Percentiles rank a stretch among this genome's conserved stretches.
These are phyloP conservation scores for Emydocephalus ijimae DNA, from an alignment of 2,113 vertebrate genomes.

Conservation along the genomic window DNA sequence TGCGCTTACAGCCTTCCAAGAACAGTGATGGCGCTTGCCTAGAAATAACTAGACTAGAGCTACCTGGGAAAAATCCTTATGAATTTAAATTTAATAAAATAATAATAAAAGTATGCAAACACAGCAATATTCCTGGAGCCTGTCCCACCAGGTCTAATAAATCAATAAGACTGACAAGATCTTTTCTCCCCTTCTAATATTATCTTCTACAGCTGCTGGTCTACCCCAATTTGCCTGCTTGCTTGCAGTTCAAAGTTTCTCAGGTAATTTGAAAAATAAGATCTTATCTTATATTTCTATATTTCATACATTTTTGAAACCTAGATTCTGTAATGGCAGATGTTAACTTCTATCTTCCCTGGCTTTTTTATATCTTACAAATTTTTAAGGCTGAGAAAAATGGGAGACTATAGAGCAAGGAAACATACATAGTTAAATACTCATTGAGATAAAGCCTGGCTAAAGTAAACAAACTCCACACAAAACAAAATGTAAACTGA, in stretches of 20 bases:
- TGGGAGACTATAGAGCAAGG: too few species aligned
- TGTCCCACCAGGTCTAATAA: background rate
- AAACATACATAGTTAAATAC: background rate
- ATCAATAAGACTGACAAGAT: background rate
- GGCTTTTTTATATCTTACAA: background rate
- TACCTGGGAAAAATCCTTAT: background rate
- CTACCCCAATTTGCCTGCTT: slow-evolving; percentile 32
- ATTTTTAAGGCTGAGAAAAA: too few species aligned
- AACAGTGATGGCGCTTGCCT: background rate
- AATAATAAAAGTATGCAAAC: background rate
- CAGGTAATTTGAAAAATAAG: slow-evolving; percentile 2
- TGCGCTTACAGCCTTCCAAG: background rate
- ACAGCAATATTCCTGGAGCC: background rate
- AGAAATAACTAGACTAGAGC: background rate
- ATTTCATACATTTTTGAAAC: slow-evolving; percentile 13
- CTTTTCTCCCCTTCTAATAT: background rate
- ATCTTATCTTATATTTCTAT: slow-evolving; percentile 45
- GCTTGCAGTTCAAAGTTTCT: slow-evolving; percentile 41
- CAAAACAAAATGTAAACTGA: background rate
- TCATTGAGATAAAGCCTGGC: background rate
- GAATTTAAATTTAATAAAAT: background rate
- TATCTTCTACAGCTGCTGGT: background rate
- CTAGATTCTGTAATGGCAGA: background rate
- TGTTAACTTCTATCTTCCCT: slow-evolving; percentile 5
- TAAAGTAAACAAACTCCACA: background rate